Base-by-base conservation (phyloP, 1,140 invertebrate genomes). In the Leguminivora glycinivorella region DNA sequence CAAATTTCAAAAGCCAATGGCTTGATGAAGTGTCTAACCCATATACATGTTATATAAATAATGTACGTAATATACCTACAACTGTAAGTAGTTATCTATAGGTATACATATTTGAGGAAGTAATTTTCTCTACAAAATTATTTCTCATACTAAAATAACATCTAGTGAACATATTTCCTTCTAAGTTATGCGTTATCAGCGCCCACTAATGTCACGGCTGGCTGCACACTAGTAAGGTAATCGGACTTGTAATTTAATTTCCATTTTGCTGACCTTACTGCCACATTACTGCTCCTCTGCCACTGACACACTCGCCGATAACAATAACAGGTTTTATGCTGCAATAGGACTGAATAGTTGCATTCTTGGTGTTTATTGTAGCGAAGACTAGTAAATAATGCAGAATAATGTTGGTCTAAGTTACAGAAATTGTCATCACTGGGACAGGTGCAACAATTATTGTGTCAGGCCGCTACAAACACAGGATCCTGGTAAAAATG, bases 241-340 rank as follows among this genome's bases (percentile, higher is more conserved):
- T 63, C 26, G 58, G n/a, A 63, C 34, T 29, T 63, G 58, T 31
- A 63, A 63, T 63, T 63, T 63, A 63, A 63, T 63, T 63, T 31
- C 58, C 58, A 63, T 63, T 63, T 63, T 63, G 26, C 58, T 63
- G 58, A 63, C 58, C 58, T 63, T 31, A 31, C 58, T 29, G 58
- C 24, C 25, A 63, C n/a, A 63, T 63, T 63, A 63, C n/a, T 63
- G 25, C 58, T 29, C 58, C 29, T 19, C 47, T 10, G 9, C 7
- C 47, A 52, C 43, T 47, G 17, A 47, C 17, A 52, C 19, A 40
- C 4, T 10, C 19, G 2, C 17, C 22, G 7, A 52, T 22, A 52
- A 52, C 17, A 10, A 52, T 52, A 52, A 52, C n/a, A 52, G 47
- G 47, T 52, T 52, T 22, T 52, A 52, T 52, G 47, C 5, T 22